Evolutionary conservation across 2,888 invertebrate genomes (phyloP), one percentile per base, ranked within the genome.

Genomic region (Dynastes grantii): DNA sequence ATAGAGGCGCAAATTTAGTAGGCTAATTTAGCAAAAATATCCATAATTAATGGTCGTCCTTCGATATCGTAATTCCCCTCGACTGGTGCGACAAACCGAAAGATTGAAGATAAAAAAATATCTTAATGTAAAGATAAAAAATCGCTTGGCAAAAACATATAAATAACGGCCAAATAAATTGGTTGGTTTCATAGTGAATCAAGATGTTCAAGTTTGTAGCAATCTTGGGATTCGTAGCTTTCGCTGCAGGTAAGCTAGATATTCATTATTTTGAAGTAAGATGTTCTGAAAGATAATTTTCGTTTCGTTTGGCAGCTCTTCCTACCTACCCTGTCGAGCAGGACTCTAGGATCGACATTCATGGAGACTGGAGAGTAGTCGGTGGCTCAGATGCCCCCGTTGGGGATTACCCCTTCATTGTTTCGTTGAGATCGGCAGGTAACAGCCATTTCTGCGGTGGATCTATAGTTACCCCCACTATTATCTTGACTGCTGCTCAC

Each of bases 401-500:
- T 68, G 68, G 68, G 11, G 68, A 3, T 22, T 73, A 61, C 13
- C 73, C 73, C 9, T 73, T 61, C 58, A 73, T 73, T 13, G 58
- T 73, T 63, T 73, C 73, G 29, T 73, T 73, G 55, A 73, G 73
- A 58, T 58, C 61, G 0, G 45, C 73, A 3, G 11, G 13, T 5
- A 58, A 73, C n/a, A 58, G 29, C 40, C 73, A 29, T n/a, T 58
- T 63, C 61, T 91, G 91, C 81, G 91, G 91, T 9, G 91, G 91
- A 0, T 89, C 90, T 0, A 90, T 91, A 76, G 85, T 90, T 58
- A 89, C 85, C 77, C 53, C 76, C 0, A 81, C 81, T n/a, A 85
- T 86, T 78, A 84, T 91, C 6, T 81, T 91, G 13, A 90, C 90
- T 0, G 91, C 91, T 9, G 91, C 91, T 2, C 91, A 91, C 84